Evolutionary conservation across 1,140 invertebrate genomes (phyloP).

Genomic region (Dendrolimus kikuchii): DNA sequence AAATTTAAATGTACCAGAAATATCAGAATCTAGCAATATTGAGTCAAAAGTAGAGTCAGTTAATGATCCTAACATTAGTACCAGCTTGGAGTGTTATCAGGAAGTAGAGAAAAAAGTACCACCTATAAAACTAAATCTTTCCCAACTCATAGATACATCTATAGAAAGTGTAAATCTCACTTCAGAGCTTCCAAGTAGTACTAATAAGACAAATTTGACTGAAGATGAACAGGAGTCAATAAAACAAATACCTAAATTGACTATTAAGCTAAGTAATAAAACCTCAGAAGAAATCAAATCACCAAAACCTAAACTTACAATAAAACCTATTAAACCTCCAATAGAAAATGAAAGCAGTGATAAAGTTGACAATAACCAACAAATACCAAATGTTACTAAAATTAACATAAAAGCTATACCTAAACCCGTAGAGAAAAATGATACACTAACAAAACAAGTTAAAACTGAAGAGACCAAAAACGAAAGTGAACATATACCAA

Average conservation of each 20-base stretch:
- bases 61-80: too few species aligned
- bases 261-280: constrained; percentile 55
- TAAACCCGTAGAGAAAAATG: constrained; percentile 28
- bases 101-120: too few species aligned
- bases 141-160: too few species aligned
- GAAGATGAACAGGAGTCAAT: constrained; percentile 18
- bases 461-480: constrained; percentile 8
- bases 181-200: constrained; percentile 7
- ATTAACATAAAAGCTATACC: constrained; percentile 43
- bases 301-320: constrained; percentile 58
- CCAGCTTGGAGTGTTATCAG: too few species aligned
- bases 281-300: constrained; percentile 48
- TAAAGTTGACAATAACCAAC: constrained; percentile 13
- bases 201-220: constrained; percentile 11
- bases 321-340: constrained; percentile 56
- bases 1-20: too few species aligned
- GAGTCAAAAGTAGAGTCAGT: too few species aligned
- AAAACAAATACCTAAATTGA: constrained; percentile 62
- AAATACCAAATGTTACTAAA: constrained; percentile 34
- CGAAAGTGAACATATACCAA: constrained; percentile 35
- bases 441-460: constrained; percentile 8
- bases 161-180: constrained; percentile 2
- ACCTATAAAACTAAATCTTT: too few species aligned
- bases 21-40: too few species aligned
- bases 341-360: constrained; percentile 12